Evolutionary conservation across 2,888 invertebrate genomes (phyloP).

Genomic region (Napeogenes sylphis): DNA sequence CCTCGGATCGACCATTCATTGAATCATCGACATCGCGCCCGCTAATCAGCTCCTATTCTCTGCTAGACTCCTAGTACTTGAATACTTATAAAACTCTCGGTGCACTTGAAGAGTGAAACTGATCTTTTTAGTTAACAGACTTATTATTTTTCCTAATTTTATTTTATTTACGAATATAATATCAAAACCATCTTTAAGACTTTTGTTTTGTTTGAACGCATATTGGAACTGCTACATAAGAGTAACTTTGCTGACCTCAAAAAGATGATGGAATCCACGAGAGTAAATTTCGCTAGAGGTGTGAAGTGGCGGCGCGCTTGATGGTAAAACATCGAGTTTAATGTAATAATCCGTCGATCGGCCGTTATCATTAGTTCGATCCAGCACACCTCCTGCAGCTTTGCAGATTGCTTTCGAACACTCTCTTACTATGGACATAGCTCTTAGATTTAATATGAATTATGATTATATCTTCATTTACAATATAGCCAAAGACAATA

Average conservation of each 20-base stretch:
- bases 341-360: conserved; percentile 75
- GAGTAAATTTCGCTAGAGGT: conserved; percentile 53
- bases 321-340: conserved; percentile 60
- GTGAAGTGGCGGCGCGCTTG: conserved; percentile 50
- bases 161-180: neutral
- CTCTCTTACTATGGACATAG: conserved; percentile 63
- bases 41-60: conserved; percentile 59
- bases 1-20: conserved; percentile 51
- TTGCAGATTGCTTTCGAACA: conserved; percentile 65
- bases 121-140: neutral
- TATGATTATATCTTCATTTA: neutral
- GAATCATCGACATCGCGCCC: conserved; percentile 48
- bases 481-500: too few relatives aligned
- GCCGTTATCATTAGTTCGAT: conserved; percentile 71
- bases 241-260: conserved; percentile 14
- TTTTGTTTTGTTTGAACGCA: neutral
- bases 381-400: conserved; percentile 71
- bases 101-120: neutral
- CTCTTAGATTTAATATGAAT: conserved; percentile 23
- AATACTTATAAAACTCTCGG: conserved; percentile 2
- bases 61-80: conserved; percentile 19
- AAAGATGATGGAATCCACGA: conserved; percentile 29
- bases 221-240: conserved; percentile 4
- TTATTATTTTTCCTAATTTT: neutral
- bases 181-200: neutral